A percentile compares a stretch with the other conserved stretches of the same genome.
Conservation (phyloP, 1,140 invertebrate species). For the Ips typographus region DNA sequence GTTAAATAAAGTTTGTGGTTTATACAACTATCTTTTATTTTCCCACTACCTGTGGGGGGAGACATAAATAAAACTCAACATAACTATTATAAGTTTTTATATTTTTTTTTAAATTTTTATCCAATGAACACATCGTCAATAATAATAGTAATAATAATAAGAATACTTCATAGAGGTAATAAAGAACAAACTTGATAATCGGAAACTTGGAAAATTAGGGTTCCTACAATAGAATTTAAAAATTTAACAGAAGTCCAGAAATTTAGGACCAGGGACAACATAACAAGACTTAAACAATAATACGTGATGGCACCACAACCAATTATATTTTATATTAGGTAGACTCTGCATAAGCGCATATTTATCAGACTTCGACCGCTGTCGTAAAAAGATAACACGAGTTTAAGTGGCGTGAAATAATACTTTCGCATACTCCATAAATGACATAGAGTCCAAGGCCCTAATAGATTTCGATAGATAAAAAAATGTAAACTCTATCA, state of each 20-base stretch:
- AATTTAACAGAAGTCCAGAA: slow-evolving; percentile 27
- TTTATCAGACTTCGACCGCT: slow-evolving; percentile 15
- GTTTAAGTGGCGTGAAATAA: background rate
- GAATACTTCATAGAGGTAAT: slow-evolving; percentile 22
- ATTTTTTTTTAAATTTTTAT: slow-evolving; percentile 44
- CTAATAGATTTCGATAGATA: slow-evolving; percentile 11
- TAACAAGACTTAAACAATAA: slow-evolving; percentile 13
- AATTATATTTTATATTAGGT: slow-evolving; percentile 14
- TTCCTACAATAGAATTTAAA: slow-evolving; percentile 19
- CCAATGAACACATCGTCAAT: slow-evolving; percentile 53
- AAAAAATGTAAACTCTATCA: slow-evolving; percentile 18
- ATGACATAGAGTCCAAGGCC: slow-evolving; percentile 26
- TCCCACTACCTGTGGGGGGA: background rate
- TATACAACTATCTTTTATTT: background rate
- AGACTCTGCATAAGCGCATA: slow-evolving; percentile 17
- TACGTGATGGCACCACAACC: slow-evolving; percentile 33
- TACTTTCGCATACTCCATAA: background rate
- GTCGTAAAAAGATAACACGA: background rate
- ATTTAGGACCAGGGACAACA: slow-evolving; percentile 34
- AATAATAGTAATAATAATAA: slow-evolving; percentile 39
- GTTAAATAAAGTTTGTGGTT: background rate
- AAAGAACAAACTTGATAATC: slow-evolving; percentile 46
- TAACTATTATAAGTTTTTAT: slow-evolving; percentile 44
- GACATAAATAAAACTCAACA: background rate
- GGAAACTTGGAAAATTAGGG: slow-evolving; percentile 11